These are phyloP conservation scores for Aquatica leii DNA, from an alignment of 2,888 invertebrate species.

Conservation along the genomic window DNA sequence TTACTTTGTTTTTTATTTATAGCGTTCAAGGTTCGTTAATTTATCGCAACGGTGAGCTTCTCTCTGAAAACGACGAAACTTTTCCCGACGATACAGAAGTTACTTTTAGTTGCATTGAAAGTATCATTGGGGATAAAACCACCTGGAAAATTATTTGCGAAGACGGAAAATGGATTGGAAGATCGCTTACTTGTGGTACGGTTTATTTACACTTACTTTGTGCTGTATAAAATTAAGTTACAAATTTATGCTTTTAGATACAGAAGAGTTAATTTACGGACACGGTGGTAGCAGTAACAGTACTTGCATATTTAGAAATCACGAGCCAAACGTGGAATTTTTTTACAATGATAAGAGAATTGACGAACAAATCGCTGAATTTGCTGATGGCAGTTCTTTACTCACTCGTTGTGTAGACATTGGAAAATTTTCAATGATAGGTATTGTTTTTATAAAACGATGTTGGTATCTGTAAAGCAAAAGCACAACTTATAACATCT, in stretches of 20 bases:
- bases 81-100: conserved; percentile 86
- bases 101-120: conserved; percentile 83
- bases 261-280: conserved; percentile 51
- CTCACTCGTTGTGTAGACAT: conserved; percentile 80
- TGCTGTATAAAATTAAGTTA: too few species aligned
- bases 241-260: conserved; percentile 47
- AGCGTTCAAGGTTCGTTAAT: conserved; percentile 82
- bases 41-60: conserved; percentile 75
- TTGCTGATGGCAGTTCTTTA: conserved; percentile 72
- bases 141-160: conserved; percentile 88
- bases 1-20: conserved; percentile 18
- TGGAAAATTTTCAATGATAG: conserved; percentile 83
- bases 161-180: conserved; percentile 85
- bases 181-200: conserved; percentile 81
- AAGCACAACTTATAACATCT: too few species aligned
- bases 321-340: conserved; percentile 80
- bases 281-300: conserved; percentile 65
- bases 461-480: not conserved
- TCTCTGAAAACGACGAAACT: conserved; percentile 71
- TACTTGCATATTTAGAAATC: conserved; percentile 78
- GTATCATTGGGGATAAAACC: conserved; percentile 81
- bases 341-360: conserved; percentile 84
- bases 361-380: conserved; percentile 78
- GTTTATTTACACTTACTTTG: too few species aligned
- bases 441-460: conserved; percentile 39